Base-by-base conservation (phyloP, 2,113 vertebrate species). In the Azemiops feae region DNA sequence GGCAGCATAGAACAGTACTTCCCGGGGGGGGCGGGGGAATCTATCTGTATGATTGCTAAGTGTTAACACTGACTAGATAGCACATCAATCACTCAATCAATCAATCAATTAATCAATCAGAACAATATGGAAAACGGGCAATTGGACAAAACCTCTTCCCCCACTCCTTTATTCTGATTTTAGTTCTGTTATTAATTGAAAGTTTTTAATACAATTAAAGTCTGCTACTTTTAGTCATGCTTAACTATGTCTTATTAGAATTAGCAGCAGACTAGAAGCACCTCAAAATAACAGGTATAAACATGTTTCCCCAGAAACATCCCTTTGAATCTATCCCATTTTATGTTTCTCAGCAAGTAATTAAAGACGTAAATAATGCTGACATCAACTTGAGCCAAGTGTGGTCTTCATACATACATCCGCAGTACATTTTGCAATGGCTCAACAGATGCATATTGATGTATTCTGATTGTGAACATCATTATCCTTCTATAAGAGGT, bases 401-500 rank as follows among this genome's bases (percentile, higher is more conserved):
- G 20, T 53, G 45, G 69, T 43, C 81, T 87, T 27, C 53, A 9
- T 16, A 3, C 43, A 64, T 89, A 81, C n/a, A 30, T 85, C 85
- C 12, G 10, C 23, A 22, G 20, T 90, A n/a, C 54, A 74, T 86
- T 90, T 90, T 52, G 54, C 50, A 85, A 86, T 1, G 30, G n/a
- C 50, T 23, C 39, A 52, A 30, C 74, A 53, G 92, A 50, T 43
- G 54, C 27, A 16, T 55, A n/a, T 88, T 93, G 92, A 93, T 90
- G 55, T 45, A 93, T 52, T 90, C 54, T 85, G 54, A 12, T 85
- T 85, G 92, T 25, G 14, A 60, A 93, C 60, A 89, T 86, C 69
- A 90, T 89, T 89, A 93, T 60, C 88, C 45, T 89, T 89, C 12
- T 54, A 22, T 85, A 25, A 45, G 88, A 89, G 85, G 43, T 58